A percentile compares a stretch with the other conserved stretches of the same genome.
Evolutionary conservation across 1,140 invertebrate species (phyloP).

Genomic region (Chironomus tepperi): DNA sequence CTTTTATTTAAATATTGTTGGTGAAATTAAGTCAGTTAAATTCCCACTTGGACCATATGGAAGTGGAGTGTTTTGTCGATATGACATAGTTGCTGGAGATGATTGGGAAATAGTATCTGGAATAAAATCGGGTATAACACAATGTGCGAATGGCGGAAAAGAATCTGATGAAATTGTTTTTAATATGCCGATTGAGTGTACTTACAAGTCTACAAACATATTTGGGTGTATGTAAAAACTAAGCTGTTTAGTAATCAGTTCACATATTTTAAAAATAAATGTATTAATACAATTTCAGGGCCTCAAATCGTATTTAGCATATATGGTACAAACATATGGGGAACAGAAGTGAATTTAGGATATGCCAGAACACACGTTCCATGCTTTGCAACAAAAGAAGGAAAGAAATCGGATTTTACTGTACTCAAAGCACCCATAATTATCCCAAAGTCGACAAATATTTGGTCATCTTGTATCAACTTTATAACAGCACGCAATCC

Average conservation of each 20-base stretch:
- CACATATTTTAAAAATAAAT: not conserved
- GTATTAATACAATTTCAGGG: slow-evolving; percentile 31
- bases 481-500: slow-evolving; percentile 36
- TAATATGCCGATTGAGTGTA: slow-evolving; percentile 40
- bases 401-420: slow-evolving; percentile 1
- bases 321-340: slow-evolving; percentile 36
- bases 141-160: slow-evolving; percentile 32
- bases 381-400: slow-evolving; percentile 30
- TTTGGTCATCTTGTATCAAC: slow-evolving; percentile 34
- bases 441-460: slow-evolving; percentile 33
- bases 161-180: slow-evolving; percentile 36
- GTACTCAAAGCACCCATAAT: slow-evolving; percentile 32
- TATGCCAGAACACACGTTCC: slow-evolving; percentile 39
- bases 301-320: slow-evolving; percentile 39
- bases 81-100: slow-evolving; percentile 36
- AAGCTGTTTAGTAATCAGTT: not conserved
- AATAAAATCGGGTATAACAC: slow-evolving; percentile 36
- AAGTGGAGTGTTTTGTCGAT: slow-evolving; percentile 37
- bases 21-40: slow-evolving; percentile 3
- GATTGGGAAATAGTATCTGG: slow-evolving; percentile 39
- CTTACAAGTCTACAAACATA: slow-evolving; percentile 38
- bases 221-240: slow-evolving; percentile 38
- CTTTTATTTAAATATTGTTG: slow-evolving; percentile 9
- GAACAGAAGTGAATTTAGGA: slow-evolving; percentile 35
- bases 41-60: slow-evolving; percentile 37